Evolutionary conservation across 2,797 vertebrate genomes (phyloP), one percentile per base, ranked within the genome.

Genomic region (Danio aesculapii): DNA sequence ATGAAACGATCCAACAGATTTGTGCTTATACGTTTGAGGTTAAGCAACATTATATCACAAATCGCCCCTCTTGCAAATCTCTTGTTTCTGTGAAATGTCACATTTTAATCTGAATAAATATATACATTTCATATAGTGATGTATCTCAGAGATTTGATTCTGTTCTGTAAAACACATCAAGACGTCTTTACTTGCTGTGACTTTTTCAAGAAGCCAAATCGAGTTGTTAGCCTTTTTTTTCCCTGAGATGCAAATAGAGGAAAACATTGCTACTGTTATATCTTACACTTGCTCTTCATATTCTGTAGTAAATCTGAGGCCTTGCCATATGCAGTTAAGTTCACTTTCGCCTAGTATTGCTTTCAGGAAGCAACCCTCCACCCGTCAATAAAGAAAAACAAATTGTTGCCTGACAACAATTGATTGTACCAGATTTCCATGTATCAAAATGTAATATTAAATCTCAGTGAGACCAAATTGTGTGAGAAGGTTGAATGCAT

Each of bases 371-470:
- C 90, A 91, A 89, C 93, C 8, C 30, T 30, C 30, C 30, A 30
- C 3, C 30, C 30, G 30, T 30, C 30, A 30, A 30, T 30, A 30
- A 30, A 30, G 30, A 30, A 90, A 92, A 90, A 91, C n/a, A 92
- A 92, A 84, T 91, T 91, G 95, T 92, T 93, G 91, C 91, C 74
- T 87, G 94, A 94, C 94, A 95, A 95, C 89, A 90, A 89, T 93
- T 95, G 92, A 93, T 95, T 95, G 95, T 93, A 94, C 89, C 86
- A 88, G 83, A 88, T 89, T 89, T 92, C 91, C 89, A 85, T 95
- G 95, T 91, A 91, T 92, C 94, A 89, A 90, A 95, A 93, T 88
- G 90, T 88, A 95, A 94, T 95, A 97, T 96, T 95, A 97, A 96
- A 95, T 95, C 92, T 95, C 92, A 88, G 90, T 84, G 90, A 95